Percentiles rank a stretch among this genome's conserved stretches.
These are phyloP conservation scores for Oceanodroma tethys DNA, from an alignment of 2,113 vertebrate genomes.

Conservation along the genomic window DNA sequence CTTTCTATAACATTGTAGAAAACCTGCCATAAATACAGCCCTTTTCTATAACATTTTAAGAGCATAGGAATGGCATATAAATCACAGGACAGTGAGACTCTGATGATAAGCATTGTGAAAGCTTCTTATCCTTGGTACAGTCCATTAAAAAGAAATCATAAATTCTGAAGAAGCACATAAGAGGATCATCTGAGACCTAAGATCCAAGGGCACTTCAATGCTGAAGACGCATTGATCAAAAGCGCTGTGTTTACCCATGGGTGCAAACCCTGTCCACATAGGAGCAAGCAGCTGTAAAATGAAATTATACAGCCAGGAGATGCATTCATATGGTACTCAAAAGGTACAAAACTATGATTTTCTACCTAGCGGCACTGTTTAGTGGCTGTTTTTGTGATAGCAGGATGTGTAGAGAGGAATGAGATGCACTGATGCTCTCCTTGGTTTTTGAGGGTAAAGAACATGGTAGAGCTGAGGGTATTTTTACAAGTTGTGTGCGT, in stretches of 20 bases:
- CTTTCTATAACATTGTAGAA: neutral
- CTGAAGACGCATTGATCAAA: neutral
- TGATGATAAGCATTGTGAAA: neutral
- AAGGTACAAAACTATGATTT: neutral
- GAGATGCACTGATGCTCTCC: neutral
- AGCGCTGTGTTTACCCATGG: neutral
- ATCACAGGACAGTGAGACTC: neutral
- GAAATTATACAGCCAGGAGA: neutral
- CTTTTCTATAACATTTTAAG: neutral
- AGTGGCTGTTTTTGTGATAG: neutral
- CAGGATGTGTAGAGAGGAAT: neutral
- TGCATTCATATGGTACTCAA: neutral
- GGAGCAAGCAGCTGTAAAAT: neutral
- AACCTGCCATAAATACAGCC: neutral
- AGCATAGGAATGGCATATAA: neutral
- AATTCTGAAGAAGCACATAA: neutral
- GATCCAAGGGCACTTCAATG: neutral
- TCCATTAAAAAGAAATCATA: constrained; percentile 3
- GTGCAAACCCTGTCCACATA: neutral
- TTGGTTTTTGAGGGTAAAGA: neutral
- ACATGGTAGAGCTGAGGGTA: neutral
- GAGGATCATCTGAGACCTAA: neutral
- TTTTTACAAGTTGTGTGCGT: neutral
- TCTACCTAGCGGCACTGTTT: neutral
- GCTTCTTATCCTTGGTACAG: neutral